Evolutionary conservation across 2,113 vertebrate species (phyloP).

Genomic region (Laterallus jamaicensis): DNA sequence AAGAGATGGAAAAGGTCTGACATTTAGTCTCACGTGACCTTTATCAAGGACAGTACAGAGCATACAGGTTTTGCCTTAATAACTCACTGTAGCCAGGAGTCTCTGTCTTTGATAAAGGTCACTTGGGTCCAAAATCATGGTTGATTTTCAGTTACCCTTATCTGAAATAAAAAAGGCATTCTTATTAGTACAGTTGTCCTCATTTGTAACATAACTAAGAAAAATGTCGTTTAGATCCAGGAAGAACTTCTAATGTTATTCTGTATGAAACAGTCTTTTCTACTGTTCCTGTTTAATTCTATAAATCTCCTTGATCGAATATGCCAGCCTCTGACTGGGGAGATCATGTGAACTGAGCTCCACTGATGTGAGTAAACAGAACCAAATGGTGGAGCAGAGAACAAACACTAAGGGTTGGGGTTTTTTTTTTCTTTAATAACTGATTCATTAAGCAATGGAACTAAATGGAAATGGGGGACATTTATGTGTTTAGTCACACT

Average conservation of each 20-base stretch:
- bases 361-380: constrained; percentile 40
- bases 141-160: constrained; percentile 43
- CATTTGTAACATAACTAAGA: not conserved
- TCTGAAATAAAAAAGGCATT: constrained; percentile 24
- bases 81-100: constrained; percentile 4
- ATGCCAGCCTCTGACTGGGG: not conserved
- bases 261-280: not conserved
- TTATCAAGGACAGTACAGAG: constrained; percentile 59
- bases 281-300: not conserved
- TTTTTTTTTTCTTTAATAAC: constrained; percentile 34
- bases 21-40: constrained; percentile 61
- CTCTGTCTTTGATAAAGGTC: constrained; percentile 72
- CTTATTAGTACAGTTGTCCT: not conserved
- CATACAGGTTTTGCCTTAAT: constrained; percentile 45
- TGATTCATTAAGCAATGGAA: constrained; percentile 55
- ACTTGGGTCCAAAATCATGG: constrained; percentile 25
- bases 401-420: not conserved
- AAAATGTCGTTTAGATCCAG: not conserved
- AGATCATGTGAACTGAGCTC: not conserved
- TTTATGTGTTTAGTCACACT: constrained; percentile 62
- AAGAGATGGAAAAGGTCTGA: constrained; percentile 59
- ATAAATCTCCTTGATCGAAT: not conserved
- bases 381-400: constrained; percentile 40
- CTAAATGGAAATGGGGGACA: constrained; percentile 59
- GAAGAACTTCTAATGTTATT: constrained; percentile 6